phyloP scores from a whole-genome alignment of 2,113 vertebrate species.

The Heterocephalus glaber region DNA sequence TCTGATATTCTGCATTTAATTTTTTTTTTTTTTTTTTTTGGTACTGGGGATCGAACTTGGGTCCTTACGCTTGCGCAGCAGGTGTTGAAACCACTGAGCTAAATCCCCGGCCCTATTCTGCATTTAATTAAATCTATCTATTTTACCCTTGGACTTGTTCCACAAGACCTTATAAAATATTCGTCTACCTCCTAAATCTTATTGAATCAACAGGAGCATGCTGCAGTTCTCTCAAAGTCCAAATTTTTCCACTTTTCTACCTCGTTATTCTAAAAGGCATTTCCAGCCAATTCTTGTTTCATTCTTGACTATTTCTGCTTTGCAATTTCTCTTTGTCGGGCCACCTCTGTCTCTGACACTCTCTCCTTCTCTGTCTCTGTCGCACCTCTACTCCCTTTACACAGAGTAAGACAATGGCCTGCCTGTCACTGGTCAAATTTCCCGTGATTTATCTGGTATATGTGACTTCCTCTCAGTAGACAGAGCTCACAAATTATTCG shows the following conservation, averaged over 20 bases:
- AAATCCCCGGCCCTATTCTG: no score
- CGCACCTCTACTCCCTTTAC: no score
- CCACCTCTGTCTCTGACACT: no score
- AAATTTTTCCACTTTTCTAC: not conserved
- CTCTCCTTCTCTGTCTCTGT: accelerated
- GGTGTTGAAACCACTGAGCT: no score
- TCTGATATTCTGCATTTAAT: no score
- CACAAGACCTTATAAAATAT: no score
- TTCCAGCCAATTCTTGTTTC: not conserved
- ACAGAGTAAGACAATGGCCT: accelerated
- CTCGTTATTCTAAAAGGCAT: not conserved
- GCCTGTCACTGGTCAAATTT: not conserved
- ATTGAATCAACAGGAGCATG: not conserved
- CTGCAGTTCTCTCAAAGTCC: not conserved
- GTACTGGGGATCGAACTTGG: no score
- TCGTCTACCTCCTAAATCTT: not conserved
- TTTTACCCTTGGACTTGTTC: not conserved
- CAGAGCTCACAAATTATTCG: not conserved
- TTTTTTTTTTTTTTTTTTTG: no score
- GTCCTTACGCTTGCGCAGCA: no score
- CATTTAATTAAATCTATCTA: no score
- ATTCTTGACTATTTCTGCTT: not conserved
- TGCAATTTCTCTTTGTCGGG: not conserved
- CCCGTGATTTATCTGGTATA: not conserved
- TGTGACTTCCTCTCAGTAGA: not conserved